Evolutionary conservation across 2,888 invertebrate species (phyloP), one percentile per base, ranked within the genome.

Genomic region (Drosophila longiperda): DNA sequence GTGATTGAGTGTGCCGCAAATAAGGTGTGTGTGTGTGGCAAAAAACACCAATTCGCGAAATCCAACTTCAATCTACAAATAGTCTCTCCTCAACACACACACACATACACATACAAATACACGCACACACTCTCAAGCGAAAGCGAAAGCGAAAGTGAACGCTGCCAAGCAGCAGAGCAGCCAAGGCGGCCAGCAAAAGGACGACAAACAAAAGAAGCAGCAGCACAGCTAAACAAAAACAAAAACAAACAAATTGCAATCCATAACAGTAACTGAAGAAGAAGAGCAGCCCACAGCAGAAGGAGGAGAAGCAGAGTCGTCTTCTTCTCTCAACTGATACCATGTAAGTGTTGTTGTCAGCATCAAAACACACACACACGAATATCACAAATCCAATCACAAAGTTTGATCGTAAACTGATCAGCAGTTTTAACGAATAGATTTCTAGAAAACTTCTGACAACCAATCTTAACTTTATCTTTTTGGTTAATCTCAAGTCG

Each of bases 81-180:
- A 20, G 45, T 45, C 23, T 23, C 23, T 23, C 23, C 45, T 23
- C n/a, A 32, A 32, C 11, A 34, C 45, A 23, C 49, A 36, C 40
- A 55, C 38, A 0, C 8, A 17, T 17, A 38, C 42, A 8, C 20
- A 45, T 20, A 12, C 42, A 29, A 29, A 29, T 29, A 20, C 11
- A 20, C 42, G 23, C 45, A 45, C 45, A 45, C 20, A 20, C 45
- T 15, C 45, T 45, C 45, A 23, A 45, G 45, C 23, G 15, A 20
- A 29, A 52, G 26, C 34, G 62, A 71, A 69, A 71, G 57, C 70
- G 70, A 71, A 71, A 71, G 70, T 61, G 69, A 38, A 33, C 60
- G 60, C 36, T 29, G 36, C 54, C 40, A n/a, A n/a, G 23, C 45
- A 23, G n/a, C 34, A 33, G 45, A n/a, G 54, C 29, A 29, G 32